Base-by-base conservation (phyloP, 2,113 vertebrate genomes). In the Isichthys henryi region DNA sequence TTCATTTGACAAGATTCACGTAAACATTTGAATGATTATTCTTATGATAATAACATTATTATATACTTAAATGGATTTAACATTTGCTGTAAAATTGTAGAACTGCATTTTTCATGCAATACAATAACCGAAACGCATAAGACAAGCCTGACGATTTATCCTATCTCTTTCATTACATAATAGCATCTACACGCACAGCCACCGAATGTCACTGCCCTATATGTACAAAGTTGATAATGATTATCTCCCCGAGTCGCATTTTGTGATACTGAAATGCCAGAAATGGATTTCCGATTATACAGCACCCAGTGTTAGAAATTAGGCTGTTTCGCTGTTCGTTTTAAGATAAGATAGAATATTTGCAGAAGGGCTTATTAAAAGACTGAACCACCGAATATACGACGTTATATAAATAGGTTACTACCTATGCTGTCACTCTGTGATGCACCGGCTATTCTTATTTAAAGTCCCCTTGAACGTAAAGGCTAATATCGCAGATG, bases 291-390 rank as follows among this genome's bases (percentile, higher is more conserved):
- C 53, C 66, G 89, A 90, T 90, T 83, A 83, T 83, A 88, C 86
- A 39, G 49, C 89, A 83, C 58, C 89, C 86, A 52, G 52, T 90
- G 70, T 83, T 56, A 88, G 85, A 90, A 88, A 90, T 90, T 88
- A 88, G 86, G 70, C 70, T 88, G 27, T 90, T 90, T 88, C 89
- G 58, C 88, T 70, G 74, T 62, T 88, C 86, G 46, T 2, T 88
- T 87, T 88, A 52, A 87, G 89, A 90, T 90, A 90, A 90, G 86
- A 88, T 88, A 90, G 58, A 77, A 77, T 90, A 90, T 90, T 90
- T 87, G 62, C 85, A 87, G 84, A 87, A 39, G 45, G 80, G 85
- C 62, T 89, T 83, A 89, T 89, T 89, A 89, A 85, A 89, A 74
- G 89, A 87, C 80, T 48, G 48, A 19, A 88, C 10, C 88, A 52